A percentile compares a stretch with the other conserved stretches of the same genome.
These are phyloP conservation scores for Bucco capensis DNA, from an alignment of 2,113 vertebrate genomes.

Conservation along the genomic window DNA sequence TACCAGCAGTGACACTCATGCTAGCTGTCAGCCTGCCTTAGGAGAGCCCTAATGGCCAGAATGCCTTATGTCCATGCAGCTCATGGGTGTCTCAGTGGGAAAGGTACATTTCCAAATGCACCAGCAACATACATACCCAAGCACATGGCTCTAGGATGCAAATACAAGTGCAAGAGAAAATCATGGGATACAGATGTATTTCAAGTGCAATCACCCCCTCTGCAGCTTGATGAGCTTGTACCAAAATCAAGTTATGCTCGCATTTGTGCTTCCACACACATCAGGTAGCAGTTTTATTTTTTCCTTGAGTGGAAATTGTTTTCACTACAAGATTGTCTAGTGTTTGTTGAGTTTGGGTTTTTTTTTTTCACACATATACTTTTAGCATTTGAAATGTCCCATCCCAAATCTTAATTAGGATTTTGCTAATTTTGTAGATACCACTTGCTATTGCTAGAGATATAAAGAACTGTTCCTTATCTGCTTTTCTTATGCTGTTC, in stretches of 20 bases:
- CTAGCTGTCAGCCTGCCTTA: background rate
- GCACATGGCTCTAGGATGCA: background rate
- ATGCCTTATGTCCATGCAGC: accelerated
- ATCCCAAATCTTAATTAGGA: background rate
- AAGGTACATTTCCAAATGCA: accelerated
- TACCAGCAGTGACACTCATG: background rate
- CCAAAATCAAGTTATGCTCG: background rate
- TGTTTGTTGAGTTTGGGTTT: background rate
- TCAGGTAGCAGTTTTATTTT: background rate
- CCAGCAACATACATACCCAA: background rate
- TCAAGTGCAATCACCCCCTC: accelerated
- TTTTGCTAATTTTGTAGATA: background rate
- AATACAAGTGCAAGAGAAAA: background rate
- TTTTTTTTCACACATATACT: background rate
- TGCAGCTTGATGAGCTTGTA: background rate
- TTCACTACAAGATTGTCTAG: background rate
- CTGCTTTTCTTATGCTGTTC: background rate
- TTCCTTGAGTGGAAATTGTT: background rate
- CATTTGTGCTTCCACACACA: background rate
- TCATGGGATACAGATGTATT: background rate
- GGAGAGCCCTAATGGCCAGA: background rate
- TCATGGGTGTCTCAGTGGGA: background rate
- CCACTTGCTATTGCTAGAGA: background rate
- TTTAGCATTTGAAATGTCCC: background rate
- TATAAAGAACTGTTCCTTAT: background rate